Evolutionary conservation across 2,113 vertebrate species (phyloP), one percentile per base, ranked within the genome.

Genomic region (Trinectes maculatus): DNA sequence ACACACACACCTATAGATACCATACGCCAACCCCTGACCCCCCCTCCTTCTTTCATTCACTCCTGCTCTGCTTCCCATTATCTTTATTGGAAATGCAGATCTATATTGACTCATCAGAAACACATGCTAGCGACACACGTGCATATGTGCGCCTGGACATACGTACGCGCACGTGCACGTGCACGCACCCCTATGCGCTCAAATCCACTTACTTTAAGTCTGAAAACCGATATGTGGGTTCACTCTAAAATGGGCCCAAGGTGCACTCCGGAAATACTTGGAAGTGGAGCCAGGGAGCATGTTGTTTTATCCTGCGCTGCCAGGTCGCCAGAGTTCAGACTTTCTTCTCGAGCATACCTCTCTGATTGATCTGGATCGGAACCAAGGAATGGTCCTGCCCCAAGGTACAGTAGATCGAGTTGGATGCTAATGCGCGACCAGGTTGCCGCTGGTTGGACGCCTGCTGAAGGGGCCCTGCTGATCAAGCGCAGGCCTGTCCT

Each of bases 81-180:
- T 82, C 83, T 89, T 89, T 90, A 90, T 90, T 91, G 89, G 85
- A 90, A 90, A 89, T 90, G 87, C 90, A 90, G 87, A 90, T 90
- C 79, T 85, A 83, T 87, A 85, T 90, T 87, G 85, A 87, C 85
- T 91, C 89, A 89, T 86, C 86, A 89, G 85, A 90, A 91, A 90
- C 90, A 91, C 83, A 90, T 91, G 88, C 84, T 46, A 33, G 82
- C 25, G 24, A 46, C 71, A 65, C 67, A 70, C 51, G 19, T 72
- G 80, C 71, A 62, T 43, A 34, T 57, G 77, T 60, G 73, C 40
- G 19, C 31, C 19, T 5, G 56, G 3, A 51, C 64, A 51, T 36
- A 60, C 71, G 34, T 22, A 21, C 55, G 48, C 10, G 10, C 66
- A 18, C 42, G 51, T 34, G 49, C 74, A 52, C 49, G 65, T 62